Evolutionary conservation across 2,888 invertebrate species (phyloP), one percentile per base, ranked within the genome.

Genomic region (Holacanthella duospinosa): DNA sequence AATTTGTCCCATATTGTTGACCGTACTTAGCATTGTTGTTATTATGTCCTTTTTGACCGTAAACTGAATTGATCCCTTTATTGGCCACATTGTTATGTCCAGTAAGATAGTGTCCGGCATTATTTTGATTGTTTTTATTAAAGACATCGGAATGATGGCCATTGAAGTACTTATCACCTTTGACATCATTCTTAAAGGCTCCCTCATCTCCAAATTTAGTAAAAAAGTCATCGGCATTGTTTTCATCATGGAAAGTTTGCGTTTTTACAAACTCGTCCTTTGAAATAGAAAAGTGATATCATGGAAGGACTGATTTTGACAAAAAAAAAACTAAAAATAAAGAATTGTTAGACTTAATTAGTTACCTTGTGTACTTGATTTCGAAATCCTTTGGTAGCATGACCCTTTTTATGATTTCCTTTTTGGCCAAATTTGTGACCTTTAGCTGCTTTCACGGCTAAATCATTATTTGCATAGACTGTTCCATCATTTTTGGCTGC

Each of bases 121-220:
- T 68, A 24, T 63, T 70, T 28, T 71, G 66, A 24, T 71, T 64
- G 36, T 64, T 66, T 55, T 71, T 71, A 59, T 69, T 62, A 57
- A 70, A 61, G 16, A 61, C 65, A 43, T 71, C 62, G 55, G 64
- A 56, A 43, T 70, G 70, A 43, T 71, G 70, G 3, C 70, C 71
- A 24, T 71, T 71, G 68, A 68, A 70, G 62, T 66, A 70, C 59
- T 71, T 66, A 43, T 70, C 66, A 24, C 71, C 71, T 36, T 66
- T 64, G 2, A 62, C 61, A 57, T 70, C 67, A 43, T 70, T 71
- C 53, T 70, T 68, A 61, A 71, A 71, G 25, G 70, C 70, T 28
- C 71, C 71, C 60, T 71, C 71, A 60, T 71, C 71, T 27, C 71
- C 71, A 57, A 66, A 71, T 55, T 69, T 68, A 65, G 70, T 67